A percentile compares a stretch with the other conserved stretches of the same genome.
These are phyloP conservation scores for Atta colombica DNA, from an alignment of 1,140 invertebrate species.

Conservation along the genomic window DNA sequence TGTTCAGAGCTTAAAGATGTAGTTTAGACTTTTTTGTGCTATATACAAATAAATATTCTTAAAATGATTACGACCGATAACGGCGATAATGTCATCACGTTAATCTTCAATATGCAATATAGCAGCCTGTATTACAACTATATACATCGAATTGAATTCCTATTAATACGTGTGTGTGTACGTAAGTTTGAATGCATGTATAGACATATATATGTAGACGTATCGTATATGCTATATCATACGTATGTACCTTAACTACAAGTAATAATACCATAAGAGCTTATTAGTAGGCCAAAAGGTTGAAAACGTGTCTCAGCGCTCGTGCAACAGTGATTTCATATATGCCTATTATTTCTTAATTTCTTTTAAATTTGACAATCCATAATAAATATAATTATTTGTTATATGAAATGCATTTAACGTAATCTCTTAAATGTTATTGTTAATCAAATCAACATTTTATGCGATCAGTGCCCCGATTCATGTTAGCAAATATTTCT, in stretches of 20 bases:
- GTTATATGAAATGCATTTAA: conserved; percentile 26
- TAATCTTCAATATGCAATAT: conserved; percentile 37
- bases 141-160: conserved; percentile 63
- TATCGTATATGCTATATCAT: conserved; percentile 29
- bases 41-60: background rate
- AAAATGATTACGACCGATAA: conserved; percentile 16
- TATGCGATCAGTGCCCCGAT: background rate
- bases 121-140: conserved; percentile 34
- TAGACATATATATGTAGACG: background rate
- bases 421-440: background rate
- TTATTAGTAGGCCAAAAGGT: conserved; percentile 29
- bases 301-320: conserved; percentile 19
- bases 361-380: background rate
- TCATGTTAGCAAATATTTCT: background rate
- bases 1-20: background rate
- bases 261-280: conserved; percentile 30
- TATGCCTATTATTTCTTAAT: background rate
- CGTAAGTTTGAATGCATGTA: background rate
- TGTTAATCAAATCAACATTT: background rate
- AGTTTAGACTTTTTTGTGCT: conserved; percentile 27
- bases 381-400: background rate
- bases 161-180: conserved; percentile 27
- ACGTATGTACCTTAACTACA: conserved; percentile 29
- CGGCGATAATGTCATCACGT: background rate
- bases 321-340: conserved; percentile 4